phyloP scores from a whole-genome alignment of 1,140 invertebrate genomes.

The Phymastichus coffea region DNA sequence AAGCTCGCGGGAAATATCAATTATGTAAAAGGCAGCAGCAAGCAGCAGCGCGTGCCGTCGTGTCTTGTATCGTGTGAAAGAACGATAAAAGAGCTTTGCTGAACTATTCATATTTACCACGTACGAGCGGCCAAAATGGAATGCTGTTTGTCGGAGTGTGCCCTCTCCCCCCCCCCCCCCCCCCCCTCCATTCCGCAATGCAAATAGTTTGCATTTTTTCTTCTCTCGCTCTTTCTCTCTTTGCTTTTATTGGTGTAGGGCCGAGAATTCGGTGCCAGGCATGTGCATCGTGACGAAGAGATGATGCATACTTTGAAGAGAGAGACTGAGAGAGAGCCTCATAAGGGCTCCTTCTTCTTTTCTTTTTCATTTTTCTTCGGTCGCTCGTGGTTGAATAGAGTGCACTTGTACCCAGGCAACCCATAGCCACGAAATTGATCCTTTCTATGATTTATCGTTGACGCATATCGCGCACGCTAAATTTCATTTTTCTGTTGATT shows the following conservation, averaged over 20 bases:
- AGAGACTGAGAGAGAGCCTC: no score
- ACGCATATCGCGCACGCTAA: not conserved
- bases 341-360: not conserved
- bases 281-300: not conserved
- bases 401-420: not conserved
- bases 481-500: conserved; percentile 9
- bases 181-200: no score
- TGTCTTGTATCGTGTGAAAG: not conserved
- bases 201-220: no score
- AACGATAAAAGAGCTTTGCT: conserved; percentile 1
- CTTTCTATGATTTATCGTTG: conserved; percentile 15
- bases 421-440: conserved; percentile 13
- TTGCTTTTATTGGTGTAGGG: no score
- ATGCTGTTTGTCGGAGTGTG: not conserved
- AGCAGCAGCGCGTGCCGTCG: no score
- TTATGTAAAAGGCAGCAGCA: no score
- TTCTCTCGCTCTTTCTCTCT: no score
- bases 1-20: no score
- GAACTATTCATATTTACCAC: not conserved
- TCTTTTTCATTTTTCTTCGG: not conserved
- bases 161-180: no score
- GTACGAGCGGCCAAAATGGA: not conserved
- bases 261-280: no score
- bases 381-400: not conserved
- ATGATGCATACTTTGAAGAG: conserved; percentile 7